These are phyloP conservation scores for Aplidium turbinatum DNA, from an alignment of 23 tunicate species.

Conservation along the genomic window DNA sequence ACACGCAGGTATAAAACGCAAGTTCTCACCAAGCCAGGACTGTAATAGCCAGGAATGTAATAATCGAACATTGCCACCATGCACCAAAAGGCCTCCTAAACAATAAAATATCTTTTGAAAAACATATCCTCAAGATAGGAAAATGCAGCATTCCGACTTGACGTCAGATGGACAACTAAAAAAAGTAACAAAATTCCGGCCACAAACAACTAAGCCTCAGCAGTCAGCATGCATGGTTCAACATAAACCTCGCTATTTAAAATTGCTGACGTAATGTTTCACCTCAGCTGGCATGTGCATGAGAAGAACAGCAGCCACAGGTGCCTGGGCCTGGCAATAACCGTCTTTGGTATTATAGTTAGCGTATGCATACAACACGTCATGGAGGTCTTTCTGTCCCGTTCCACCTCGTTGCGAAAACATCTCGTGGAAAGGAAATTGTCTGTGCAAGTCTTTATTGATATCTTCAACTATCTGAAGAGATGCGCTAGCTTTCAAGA, in stretches of 20 bases:
- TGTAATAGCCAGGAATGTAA: slow-evolving; percentile 94
- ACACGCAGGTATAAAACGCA: no score
- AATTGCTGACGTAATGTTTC: no score
- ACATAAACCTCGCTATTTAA: no score
- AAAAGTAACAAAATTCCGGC: no score
- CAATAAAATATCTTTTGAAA: slow-evolving; percentile 3
- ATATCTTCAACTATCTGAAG: slow-evolving; percentile 61
- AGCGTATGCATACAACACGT: slow-evolving; percentile 84
- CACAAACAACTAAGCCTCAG: no score
- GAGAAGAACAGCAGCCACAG: slow-evolving; percentile 89
- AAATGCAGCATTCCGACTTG: no score
- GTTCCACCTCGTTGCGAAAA: slow-evolving; percentile 81
- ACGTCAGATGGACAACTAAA: no score
- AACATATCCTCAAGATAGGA: no score
- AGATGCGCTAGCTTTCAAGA: slow-evolving; percentile 34
- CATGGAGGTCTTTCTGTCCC: slow-evolving; percentile 85
- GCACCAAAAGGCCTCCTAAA: slow-evolving; percentile 99
- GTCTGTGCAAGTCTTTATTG: slow-evolving; percentile 89
- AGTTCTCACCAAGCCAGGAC: slow-evolving; percentile 89
- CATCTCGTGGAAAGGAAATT: slow-evolving; percentile 99
- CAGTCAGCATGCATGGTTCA: no score
- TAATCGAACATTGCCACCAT: slow-evolving; percentile 84
- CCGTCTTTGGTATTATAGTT: slow-evolving; percentile 76
- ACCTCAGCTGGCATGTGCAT: slow-evolving; percentile 99
- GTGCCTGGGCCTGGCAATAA: slow-evolving; percentile 98